Evolutionary conservation across 2,113 vertebrate species (phyloP).

Genomic region (Pungitius pungitius): DNA sequence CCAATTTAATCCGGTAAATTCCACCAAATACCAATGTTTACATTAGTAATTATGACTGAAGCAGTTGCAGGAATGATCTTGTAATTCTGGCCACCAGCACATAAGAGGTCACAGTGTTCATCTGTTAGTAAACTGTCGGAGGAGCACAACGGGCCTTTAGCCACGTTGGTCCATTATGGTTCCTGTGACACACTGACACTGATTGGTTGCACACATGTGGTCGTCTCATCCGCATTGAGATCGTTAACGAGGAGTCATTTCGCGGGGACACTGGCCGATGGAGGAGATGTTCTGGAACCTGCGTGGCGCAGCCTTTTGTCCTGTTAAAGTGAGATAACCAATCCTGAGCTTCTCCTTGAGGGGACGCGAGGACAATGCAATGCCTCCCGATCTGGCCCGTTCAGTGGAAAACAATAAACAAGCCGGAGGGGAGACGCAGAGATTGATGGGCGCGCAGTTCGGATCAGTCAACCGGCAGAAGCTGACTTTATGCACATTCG

Average conservation of each 20-base stretch:
- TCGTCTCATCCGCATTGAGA: background rate
- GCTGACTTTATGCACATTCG: conserved; percentile 72
- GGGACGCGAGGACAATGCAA: conserved; percentile 37
- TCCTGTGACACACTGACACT: background rate
- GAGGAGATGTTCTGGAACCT: conserved; percentile 33
- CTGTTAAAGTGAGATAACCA: conserved; percentile 44
- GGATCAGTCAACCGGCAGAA: conserved; percentile 72
- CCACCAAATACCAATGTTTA: background rate
- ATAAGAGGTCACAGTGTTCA: background rate
- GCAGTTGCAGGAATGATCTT: background rate
- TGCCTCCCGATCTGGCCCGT: conserved; percentile 44
- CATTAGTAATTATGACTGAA: background rate
- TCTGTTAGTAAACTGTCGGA: background rate
- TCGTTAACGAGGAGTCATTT: background rate
- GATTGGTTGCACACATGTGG: conserved; percentile 3
- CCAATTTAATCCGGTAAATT: background rate
- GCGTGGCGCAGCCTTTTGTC: conserved; percentile 42
- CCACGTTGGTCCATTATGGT: background rate
- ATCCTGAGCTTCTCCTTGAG: conserved; percentile 44
- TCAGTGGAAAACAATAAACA: conserved; percentile 61
- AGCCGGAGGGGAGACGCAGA: conserved; percentile 29
- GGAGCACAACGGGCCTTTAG: background rate
- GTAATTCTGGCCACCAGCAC: background rate
- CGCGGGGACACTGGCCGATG: too few species aligned
- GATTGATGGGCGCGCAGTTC: conserved; percentile 69